Percentiles rank a stretch among this genome's conserved stretches.
Conservation (phyloP, 2,113 vertebrate species). For the Oenanthe melanoleuca region DNA sequence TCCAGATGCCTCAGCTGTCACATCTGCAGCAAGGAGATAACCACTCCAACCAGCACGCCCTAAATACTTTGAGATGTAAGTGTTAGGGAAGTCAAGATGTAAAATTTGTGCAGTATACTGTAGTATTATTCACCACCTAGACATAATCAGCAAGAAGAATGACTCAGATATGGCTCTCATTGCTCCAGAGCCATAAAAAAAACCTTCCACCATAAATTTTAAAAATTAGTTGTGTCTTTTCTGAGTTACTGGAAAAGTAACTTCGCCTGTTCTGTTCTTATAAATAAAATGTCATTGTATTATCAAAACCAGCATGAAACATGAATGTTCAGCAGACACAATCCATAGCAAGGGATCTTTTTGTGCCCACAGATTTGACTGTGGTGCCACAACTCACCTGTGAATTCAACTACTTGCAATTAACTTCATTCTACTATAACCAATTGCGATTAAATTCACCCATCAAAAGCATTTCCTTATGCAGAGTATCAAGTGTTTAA, state of each 20-base stretch:
- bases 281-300: conserved; percentile 42
- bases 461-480: conserved; percentile 6
- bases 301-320: conserved; percentile 29
- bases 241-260: conserved; percentile 34
- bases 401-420: conserved; percentile 30
- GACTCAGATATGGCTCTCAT: conserved; percentile 10
- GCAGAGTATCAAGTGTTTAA: conserved; percentile 38
- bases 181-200: conserved; percentile 34
- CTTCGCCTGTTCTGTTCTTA: conserved; percentile 28
- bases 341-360: background rate
- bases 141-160: conserved; percentile 39
- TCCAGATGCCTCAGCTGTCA: background rate
- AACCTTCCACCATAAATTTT: conserved; percentile 32
- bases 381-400: background rate
- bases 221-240: conserved; percentile 27
- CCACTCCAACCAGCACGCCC: background rate
- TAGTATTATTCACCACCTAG: conserved; percentile 11
- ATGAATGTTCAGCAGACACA: background rate
- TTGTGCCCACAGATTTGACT: background rate
- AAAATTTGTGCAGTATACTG: background rate
- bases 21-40: background rate
- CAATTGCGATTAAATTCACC: conserved; percentile 3
- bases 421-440: conserved; percentile 9
- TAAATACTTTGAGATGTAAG: background rate
- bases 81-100: background rate